Evolutionary conservation across 2,888 invertebrate species (phyloP).

Genomic region (Rhamphomyia laevipes): DNA sequence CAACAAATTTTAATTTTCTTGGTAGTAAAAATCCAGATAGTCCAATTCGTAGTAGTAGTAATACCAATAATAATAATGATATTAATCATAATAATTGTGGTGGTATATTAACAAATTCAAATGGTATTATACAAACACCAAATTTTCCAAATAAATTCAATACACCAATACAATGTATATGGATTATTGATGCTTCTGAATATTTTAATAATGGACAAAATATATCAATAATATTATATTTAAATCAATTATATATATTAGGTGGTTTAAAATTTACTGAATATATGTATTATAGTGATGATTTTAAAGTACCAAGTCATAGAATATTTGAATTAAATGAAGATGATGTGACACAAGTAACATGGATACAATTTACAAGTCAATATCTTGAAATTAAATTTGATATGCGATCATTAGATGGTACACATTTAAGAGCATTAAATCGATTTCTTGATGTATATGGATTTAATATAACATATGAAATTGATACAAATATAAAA

Average conservation of each 20-base stretch:
- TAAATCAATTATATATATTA: constrained; percentile 78
- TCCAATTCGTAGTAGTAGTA: background rate
- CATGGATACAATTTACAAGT: constrained; percentile 49
- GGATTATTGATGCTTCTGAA: constrained; percentile 75
- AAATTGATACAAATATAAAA: constrained; percentile 50
- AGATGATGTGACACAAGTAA: constrained; percentile 57
- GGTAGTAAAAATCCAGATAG: background rate
- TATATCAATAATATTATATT: constrained; percentile 69
- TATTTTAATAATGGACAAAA: constrained; percentile 40
- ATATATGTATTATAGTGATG: constrained; percentile 61
- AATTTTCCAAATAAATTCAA: constrained; percentile 71
- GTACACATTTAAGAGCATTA: constrained; percentile 71
- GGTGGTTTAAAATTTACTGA: constrained; percentile 66
- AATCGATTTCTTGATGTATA: constrained; percentile 72
- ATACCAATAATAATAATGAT: background rate
- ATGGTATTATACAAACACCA: constrained; percentile 69
- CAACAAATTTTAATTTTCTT: background rate
- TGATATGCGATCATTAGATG: constrained; percentile 56
- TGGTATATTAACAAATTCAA: constrained; percentile 49
- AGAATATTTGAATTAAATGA: constrained; percentile 58
- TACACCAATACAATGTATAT: constrained; percentile 73
- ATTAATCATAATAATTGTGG: constrained; percentile 47
- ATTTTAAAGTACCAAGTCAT: constrained; percentile 53
- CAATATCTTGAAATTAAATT: constrained; percentile 72
- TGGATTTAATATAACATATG: constrained; percentile 88